Evolutionary conservation across 2,888 invertebrate species (phyloP).

Genomic region (Lasioglossum malachurum): DNA sequence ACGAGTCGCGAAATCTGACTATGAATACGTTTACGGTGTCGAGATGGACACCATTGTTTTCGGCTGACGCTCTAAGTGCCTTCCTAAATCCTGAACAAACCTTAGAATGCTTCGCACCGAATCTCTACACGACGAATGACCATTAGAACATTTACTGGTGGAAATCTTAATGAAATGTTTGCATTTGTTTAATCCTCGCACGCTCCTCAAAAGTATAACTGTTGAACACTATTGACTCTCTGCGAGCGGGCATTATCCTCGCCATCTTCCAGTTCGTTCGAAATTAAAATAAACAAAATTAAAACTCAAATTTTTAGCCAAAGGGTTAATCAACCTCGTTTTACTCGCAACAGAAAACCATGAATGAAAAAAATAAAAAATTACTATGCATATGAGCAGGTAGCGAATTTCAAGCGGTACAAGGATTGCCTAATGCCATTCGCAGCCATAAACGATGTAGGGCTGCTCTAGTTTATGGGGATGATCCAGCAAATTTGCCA

Average conservation of each 20-base stretch:
- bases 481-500: neutral
- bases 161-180: neutral
- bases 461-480: neutral
- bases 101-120: neutral
- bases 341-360: neutral
- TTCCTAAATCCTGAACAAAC: neutral
- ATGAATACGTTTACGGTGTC: neutral
- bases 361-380: neutral
- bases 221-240: too few species aligned
- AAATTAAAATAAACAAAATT: too few species aligned
- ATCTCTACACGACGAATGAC: neutral
- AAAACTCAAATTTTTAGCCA: too few species aligned
- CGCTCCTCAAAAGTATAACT: neutral
- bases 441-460: neutral
- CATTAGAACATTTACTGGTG: neutral
- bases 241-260: too few species aligned
- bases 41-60: neutral
- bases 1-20: slow-evolving; percentile 25
- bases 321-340: neutral
- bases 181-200: neutral
- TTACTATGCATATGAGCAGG: neutral
- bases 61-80: neutral
- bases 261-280: too few species aligned
- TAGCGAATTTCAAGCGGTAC: neutral
- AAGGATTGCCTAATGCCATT: neutral